A percentile compares a stretch with the other conserved stretches of the same genome.
Conservation (phyloP, 2,113 vertebrate species). For the Heterocephalus glaber region DNA sequence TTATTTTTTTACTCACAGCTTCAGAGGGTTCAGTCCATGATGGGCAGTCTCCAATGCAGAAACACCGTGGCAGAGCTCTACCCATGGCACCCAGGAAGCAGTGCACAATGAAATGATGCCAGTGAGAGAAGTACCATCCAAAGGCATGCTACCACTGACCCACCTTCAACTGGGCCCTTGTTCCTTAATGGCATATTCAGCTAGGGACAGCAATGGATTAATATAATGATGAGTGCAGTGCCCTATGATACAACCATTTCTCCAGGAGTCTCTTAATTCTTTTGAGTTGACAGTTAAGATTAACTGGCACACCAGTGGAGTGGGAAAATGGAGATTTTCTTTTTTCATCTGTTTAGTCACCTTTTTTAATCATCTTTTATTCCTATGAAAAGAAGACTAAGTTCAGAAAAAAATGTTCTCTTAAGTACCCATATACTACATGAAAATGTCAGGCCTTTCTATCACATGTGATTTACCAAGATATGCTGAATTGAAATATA, state of each 20-base stretch:
- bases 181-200: no score
- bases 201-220: background rate
- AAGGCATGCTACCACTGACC: no score
- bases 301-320: background rate
- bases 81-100: background rate
- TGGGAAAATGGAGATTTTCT: background rate
- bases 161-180: background rate
- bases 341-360: background rate
- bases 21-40: background rate
- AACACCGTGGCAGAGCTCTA: background rate
- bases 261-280: background rate
- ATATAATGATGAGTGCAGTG: background rate
- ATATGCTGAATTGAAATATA: background rate
- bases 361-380: background rate
- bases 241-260: no score
- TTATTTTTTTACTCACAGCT: background rate
- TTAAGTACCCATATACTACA: background rate
- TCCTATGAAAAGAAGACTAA: background rate
- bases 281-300: background rate
- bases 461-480: background rate
- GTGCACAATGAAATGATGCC: background rate
- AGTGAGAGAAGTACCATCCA: background rate
- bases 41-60: background rate
- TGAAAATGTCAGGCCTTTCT: background rate
- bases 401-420: conserved; percentile 46